Evolutionary conservation across 53 echinoderm and acorn worm genomes (phyloP), one percentile per base, ranked within the genome.

Genomic region (Holothuria scabra): DNA sequence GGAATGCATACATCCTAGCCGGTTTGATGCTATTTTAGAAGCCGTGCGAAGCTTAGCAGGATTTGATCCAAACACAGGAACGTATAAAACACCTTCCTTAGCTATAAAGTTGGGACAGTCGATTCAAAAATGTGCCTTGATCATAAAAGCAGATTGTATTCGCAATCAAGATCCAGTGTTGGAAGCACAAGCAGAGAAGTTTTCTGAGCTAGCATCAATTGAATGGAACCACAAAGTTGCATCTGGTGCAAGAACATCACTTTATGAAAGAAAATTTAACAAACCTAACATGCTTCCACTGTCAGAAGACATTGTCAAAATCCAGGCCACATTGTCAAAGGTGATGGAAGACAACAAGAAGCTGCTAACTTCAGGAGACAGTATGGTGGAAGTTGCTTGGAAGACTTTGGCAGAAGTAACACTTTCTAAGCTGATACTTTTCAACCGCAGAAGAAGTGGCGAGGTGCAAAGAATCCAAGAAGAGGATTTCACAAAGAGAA

Each of bases 1-100:
- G 41, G 2, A 41, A 41, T 41, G 3, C 41, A 41, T 90, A 21
- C 52, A 84, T 52, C 90, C 89, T 4, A 56, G 57, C n/a, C 62
- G 48, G 29, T 90, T 93, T 86, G 90, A 93, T 24, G 37, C 26
- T 62, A 65, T 87, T 23, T 61, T 41, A 5, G 2, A 31, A 65
- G 66, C 66, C 8, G 66, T 65, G 16, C 41, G 41, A 41, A 41
- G 41, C 41, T 41, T 41, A 10, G 41, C 90, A 56, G 85, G 91
- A 10, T 86, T 83, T 20, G 52, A 88, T 68, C 76, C 25, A 1
- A 8, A 23, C 2, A 84, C 84, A 5, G 69, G 84, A 19, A 84
- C 44, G 21, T 88, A 84, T 65, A 84, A 57, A 41, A 80, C 81
- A 12, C 88, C 80, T 28, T 84, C 80, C 0, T 35, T 91, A 28